Evolutionary conservation across 1,140 invertebrate genomes (phyloP), one percentile per base, ranked within the genome.

Genomic region (Bombus picipes): DNA sequence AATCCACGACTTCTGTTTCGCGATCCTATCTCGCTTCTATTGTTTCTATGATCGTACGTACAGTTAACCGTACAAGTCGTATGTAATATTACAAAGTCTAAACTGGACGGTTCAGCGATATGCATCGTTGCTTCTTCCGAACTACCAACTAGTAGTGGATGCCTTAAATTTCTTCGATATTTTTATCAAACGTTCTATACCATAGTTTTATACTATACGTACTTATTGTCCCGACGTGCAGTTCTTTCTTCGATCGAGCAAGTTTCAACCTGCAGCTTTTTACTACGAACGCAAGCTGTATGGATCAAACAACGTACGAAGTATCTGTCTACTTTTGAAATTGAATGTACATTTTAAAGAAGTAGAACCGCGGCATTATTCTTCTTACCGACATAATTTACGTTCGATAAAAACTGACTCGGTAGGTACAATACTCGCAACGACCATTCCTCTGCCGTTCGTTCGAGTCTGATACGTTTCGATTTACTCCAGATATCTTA

Each of bases 1-100:
- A 90, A 88, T 90, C 86, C 81, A 90, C 89, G 83, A 90, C 89
- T 90, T 90, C 89, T 90, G 89, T 90, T 88, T 81, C 83, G 68
- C 37, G 89, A 90, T 90, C 89, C 85, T 90, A 90, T 90, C 89
- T 81, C 53, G 6, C 47, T 15, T 85, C 89, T 83, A 90, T 90
- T 90, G 89, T 90, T 79, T 81, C 84, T 87, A 86, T 81, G 83
- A 85, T 75, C 73, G 65, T 53, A 57, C 65, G 81, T 80, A 76
- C 80, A 76, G 79, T 71, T 74, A 79, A 70, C 85, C 78, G 65
- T 68, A 70, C 47, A 41, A 70, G 79, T 85, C 84, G 84, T 85
- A 43, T 34, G 57, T 85, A 79, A 87, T 76, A 81, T 87, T 85
- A 85, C 77, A 81, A 87, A 85, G 71, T 84, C 82, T 79, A 78